Evolutionary conservation across 2,888 invertebrate species (phyloP), one percentile per base, ranked within the genome.

Genomic region (Dermolepida albohirtum): DNA sequence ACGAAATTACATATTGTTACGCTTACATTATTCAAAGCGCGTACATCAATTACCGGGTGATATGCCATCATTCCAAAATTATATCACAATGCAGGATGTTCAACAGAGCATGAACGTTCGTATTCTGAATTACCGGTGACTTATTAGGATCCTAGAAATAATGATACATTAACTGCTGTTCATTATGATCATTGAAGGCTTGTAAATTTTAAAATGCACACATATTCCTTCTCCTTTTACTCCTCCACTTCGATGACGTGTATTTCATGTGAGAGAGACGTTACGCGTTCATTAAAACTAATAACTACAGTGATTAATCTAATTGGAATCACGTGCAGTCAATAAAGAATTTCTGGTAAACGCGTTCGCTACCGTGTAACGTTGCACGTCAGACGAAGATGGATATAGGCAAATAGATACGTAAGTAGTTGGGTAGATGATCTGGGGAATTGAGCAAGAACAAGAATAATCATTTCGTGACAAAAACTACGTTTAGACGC

Each of bases 291-390:
- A 62, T 47, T 62, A 62, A 62, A 62, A 62, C 47, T 62, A 47
- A 62, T 62, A 62, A 62, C 59, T 16, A 29, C 4, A 10, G 17
- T 16, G 34, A n/a, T 47, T 11, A 47, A 62, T 62, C 47, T 47
- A 62, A 49, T 62, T 62, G 34, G 39, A 62, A 62, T 62, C 47
- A 62, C 59, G 59, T 49, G 59, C 59, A 39, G 17, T 5, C 16
- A 27, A 14, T 34, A 34, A 34, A 11, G 34, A 34, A 47, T 34
- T 62, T 29, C 47, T 49, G 44, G 39, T 52, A 14, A 34, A 39
- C 17, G 8, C n/a, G 16, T 29, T 34, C 29, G 34, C 59, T 29
- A 47, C 22, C 57, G 40, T 10, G 22, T 27, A 14, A 6, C 10
- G 40, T 22, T 22, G 1, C 22, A 22, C 47, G 22, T 17, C 44